Percentiles rank a stretch among this genome's conserved stretches.
phyloP scores from a whole-genome alignment of 2,888 invertebrate genomes.

The Acanthococcus lagerstroemiae region DNA sequence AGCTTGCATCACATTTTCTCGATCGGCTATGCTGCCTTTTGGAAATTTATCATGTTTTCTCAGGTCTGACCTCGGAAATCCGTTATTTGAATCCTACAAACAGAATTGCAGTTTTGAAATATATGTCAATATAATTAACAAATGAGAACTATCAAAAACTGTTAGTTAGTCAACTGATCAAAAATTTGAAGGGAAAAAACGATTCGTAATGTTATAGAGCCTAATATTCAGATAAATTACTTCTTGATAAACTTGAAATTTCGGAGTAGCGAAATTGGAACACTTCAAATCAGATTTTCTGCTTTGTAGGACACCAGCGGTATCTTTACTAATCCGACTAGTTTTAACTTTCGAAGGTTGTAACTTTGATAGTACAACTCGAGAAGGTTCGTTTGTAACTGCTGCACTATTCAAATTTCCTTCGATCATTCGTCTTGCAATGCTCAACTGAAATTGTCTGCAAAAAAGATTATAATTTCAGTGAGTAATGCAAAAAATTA shows the following conservation, averaged over 20 bases:
- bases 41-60: conserved; percentile 9
- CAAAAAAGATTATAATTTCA: too few species aligned
- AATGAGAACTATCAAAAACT: background rate
- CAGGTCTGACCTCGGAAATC: background rate
- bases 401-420: conserved; percentile 27
- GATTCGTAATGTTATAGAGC: too few species aligned
- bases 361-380: conserved; percentile 18
- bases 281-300: background rate
- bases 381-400: conserved; percentile 50
- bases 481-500: too few species aligned
- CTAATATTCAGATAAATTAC: background rate
- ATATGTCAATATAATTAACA: background rate
- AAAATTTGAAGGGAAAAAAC: background rate
- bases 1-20: conserved; percentile 61
- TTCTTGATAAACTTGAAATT: conserved; percentile 26
- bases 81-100: conserved; percentile 12
- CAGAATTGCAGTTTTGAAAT: background rate
- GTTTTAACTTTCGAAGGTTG: conserved; percentile 10
- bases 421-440: conserved; percentile 53
- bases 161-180: background rate
- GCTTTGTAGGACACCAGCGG: conserved; percentile 4
- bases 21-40: conserved; percentile 41
- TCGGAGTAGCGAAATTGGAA: background rate
- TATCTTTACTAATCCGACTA: conserved; percentile 10
- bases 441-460: conserved; percentile 63